A percentile compares a stretch with the other conserved stretches of the same genome.
These are phyloP conservation scores for Xestia xanthographa DNA, from an alignment of 2,888 invertebrate species.

Conservation along the genomic window DNA sequence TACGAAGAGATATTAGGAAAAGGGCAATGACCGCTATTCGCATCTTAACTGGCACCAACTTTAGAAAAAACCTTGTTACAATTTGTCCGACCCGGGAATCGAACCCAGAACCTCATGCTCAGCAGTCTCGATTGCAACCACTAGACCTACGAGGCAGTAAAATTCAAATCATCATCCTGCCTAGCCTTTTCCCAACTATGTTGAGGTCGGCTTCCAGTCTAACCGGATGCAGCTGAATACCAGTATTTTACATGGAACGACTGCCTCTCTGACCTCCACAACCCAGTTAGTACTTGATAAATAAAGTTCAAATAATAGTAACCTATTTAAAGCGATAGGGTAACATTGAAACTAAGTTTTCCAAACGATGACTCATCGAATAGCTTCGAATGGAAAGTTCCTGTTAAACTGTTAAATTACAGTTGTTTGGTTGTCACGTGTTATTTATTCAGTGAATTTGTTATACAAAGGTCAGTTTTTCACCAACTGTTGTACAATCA, in stretches of 20 bases:
- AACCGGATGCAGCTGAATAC: no score
- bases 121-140: background rate
- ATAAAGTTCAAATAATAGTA: background rate
- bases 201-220: no score
- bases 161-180: background rate
- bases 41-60: no score
- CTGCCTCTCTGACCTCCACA: no score
- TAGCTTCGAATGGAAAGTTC: conserved; percentile 22
- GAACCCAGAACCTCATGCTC: background rate
- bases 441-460: conserved; percentile 29
- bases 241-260: no score
- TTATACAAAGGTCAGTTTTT: conserved; percentile 6
- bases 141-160: background rate
- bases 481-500: background rate
- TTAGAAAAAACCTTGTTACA: no score
- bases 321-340: conserved; percentile 13
- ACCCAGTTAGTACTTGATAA: no score
- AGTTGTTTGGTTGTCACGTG: conserved; percentile 4
- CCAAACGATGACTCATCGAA: conserved; percentile 31
- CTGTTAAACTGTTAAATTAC: conserved; percentile 21
- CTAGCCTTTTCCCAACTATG: no score
- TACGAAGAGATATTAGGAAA: no score
- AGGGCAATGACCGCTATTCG: no score
- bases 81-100: background rate
- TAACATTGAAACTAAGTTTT: conserved; percentile 10